Percentiles rank a stretch among this genome's conserved stretches.
Evolutionary conservation across 2,113 vertebrate genomes (phyloP).

Genomic region (Alaudala cheleensis): DNA sequence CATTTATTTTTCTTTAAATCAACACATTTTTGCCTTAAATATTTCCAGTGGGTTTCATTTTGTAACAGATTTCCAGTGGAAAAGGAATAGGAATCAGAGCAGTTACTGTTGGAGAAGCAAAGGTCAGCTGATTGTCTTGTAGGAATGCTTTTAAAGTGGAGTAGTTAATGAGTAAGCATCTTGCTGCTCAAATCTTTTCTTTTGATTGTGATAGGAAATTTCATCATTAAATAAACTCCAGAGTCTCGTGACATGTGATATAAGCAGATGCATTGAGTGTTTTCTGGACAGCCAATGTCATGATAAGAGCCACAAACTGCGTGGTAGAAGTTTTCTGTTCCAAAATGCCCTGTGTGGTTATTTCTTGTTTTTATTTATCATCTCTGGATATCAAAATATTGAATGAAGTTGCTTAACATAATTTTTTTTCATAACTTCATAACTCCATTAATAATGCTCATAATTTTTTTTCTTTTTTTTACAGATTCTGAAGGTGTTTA

Average conservation of each 20-base stretch:
- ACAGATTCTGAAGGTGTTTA: conserved; percentile 43
- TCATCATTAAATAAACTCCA: neutral
- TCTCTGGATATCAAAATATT: neutral
- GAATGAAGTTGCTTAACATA: neutral
- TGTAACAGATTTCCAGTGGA: neutral
- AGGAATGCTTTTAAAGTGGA: neutral
- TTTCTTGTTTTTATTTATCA: neutral
- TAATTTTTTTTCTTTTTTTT: neutral
- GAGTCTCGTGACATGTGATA: neutral
- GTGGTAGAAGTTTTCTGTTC: neutral
- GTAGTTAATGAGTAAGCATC: neutral
- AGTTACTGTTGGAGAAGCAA: neutral
- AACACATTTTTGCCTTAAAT: neutral
- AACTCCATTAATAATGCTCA: neutral
- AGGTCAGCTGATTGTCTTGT: neutral
- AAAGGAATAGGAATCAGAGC: neutral
- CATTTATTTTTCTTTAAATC: neutral
- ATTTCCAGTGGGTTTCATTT: neutral
- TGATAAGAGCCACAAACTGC: neutral
- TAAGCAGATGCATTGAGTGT: neutral
- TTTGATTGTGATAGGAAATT: neutral
- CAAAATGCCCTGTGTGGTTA: neutral
- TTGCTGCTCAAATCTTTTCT: neutral
- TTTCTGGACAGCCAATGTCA: neutral
- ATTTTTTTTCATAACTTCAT: neutral